Evolutionary conservation across 2,888 invertebrate species (phyloP).

Genomic region (Athalia circularis): DNA sequence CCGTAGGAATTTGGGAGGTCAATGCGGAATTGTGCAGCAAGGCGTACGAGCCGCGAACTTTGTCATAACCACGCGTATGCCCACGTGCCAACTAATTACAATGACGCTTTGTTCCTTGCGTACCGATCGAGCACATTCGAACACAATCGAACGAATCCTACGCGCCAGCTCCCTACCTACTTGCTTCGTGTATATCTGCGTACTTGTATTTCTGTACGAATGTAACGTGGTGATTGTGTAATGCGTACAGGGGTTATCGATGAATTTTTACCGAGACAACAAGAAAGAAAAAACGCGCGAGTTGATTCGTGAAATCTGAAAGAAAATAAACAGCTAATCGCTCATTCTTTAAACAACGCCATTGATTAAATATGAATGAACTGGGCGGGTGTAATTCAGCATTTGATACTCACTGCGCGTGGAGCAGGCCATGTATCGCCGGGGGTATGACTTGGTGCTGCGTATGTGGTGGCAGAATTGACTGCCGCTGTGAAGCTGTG

Average conservation of each 20-base stretch:
- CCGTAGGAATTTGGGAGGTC: not conserved
- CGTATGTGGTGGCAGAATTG: slow-evolving; percentile 64
- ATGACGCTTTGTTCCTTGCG: slow-evolving; percentile 30
- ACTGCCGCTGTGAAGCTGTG: slow-evolving; percentile 61
- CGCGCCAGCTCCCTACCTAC: not conserved
- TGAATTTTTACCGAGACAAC: no score
- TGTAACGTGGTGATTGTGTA: no score
- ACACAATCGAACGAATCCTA: not conserved
- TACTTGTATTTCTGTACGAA: no score
- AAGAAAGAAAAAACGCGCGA: no score
- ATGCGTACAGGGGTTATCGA: no score
- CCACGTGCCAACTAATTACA: slow-evolving; percentile 3
- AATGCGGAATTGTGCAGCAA: not conserved
- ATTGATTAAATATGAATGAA: not conserved
- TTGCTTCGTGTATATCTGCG: not conserved
- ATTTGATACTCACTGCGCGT: slow-evolving; percentile 64
- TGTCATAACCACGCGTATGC: slow-evolving; percentile 26
- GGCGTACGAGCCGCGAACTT: slow-evolving; percentile 14
- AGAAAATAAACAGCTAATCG: not conserved
- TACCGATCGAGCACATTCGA: not conserved
- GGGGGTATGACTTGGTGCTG: slow-evolving; percentile 66
- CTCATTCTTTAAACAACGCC: no score
- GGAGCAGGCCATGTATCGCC: slow-evolving; percentile 65
- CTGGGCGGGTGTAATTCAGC: slow-evolving; percentile 1
- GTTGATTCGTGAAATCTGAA: not conserved